These are phyloP conservation scores for Lepidothrix coronata DNA, from an alignment of 2,113 vertebrate species.

Conservation along the genomic window DNA sequence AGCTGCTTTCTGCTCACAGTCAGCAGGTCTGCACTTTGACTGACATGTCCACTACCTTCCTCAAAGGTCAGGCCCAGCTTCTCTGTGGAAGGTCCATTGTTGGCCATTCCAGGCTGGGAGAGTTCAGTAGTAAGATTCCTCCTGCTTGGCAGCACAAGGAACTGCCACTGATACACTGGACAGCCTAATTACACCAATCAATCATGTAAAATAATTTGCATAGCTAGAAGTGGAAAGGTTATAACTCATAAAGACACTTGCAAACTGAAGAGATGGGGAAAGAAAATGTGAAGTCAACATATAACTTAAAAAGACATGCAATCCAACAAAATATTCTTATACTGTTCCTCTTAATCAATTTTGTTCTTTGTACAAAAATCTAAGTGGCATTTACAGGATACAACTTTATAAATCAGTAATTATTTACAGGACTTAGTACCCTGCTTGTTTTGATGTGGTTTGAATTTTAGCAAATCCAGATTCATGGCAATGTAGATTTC, in stretches of 20 bases:
- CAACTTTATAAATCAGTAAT: not conserved
- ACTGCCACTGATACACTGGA: not conserved
- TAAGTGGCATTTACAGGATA: not conserved
- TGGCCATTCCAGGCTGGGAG: not conserved
- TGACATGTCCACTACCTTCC: not conserved
- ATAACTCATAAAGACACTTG: not conserved
- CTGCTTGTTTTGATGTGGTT: not conserved
- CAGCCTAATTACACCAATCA: conserved; percentile 49
- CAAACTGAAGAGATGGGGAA: not conserved
- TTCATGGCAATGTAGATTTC: not conserved
- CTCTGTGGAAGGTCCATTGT: not conserved
- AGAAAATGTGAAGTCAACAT: not conserved
- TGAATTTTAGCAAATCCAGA: not conserved
- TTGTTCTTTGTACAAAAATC: not conserved
- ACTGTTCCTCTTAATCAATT: not conserved
- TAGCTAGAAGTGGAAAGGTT: not conserved
- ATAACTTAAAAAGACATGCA: not conserved
- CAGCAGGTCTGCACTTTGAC: not conserved
- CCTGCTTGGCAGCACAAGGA: conserved; percentile 16
- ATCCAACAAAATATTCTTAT: not conserved
- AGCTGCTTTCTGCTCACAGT: not conserved
- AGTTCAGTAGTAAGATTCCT: conserved; percentile 8
- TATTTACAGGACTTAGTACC: not conserved
- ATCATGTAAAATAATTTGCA: conserved; percentile 7
- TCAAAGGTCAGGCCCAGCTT: not conserved